Base-by-base conservation (phyloP, 2,888 invertebrate species). In the Euplexia lucipara region DNA sequence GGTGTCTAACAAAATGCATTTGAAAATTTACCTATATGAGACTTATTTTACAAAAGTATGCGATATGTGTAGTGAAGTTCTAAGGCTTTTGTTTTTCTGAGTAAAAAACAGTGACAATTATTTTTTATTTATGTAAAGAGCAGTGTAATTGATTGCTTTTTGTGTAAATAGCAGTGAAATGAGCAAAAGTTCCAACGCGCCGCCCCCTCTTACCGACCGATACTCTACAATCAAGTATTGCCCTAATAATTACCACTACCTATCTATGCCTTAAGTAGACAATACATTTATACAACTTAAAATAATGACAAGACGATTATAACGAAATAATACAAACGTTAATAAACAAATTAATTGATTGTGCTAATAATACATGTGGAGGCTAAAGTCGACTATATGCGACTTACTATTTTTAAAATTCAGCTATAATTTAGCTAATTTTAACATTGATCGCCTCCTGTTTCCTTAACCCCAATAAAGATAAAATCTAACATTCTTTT, bases 251-350 rank as follows among this genome's bases (percentile, higher is more conserved):
- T 93, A 93, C 89, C 90, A 89, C 93, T 94, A 94, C 91, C 94
- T 94, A 94, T 88, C 94, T 94, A 94, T 90, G 90, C 89, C 92
- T 93, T 94, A 94, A 90, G 86, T 90, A 91, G 93, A 94, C 93
- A 90, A 89, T 92, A 92, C 90, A 93, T 94, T 94, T 95, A 92
- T 94, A 95, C 94, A 95, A 93, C 95, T 95, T 95, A 95, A 93
- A 91, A 91, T 95, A 95, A 93, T 95, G 95, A 95, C 95, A 93
- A 95, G 95, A 95, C 92, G 91, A 90, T 88, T 88, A 91, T 90
- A 93, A 93, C 91, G 85, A 91, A 93, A 92, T 90, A 79, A 91
- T 90, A 91, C 81, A 89, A 90, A 88, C 85, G 84, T 87, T 85
- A 80, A 82, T 84, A 85, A 85, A 83, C 84, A 90, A 89, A 88